phyloP scores from a whole-genome alignment of 2,888 invertebrate species.

The Mechanitis messenoides region DNA sequence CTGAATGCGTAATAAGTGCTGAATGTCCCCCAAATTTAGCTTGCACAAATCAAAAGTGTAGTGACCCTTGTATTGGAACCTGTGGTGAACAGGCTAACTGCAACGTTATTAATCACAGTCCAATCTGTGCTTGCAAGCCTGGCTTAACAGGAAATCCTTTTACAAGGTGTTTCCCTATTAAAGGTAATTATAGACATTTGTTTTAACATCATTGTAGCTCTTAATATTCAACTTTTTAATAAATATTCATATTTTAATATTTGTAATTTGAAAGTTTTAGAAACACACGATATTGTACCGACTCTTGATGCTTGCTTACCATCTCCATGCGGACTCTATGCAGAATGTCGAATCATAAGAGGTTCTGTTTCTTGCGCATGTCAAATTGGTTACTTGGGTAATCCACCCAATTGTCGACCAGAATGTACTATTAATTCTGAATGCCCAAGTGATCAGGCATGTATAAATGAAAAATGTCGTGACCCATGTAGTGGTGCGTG shows the following conservation, averaged over 20 bases:
- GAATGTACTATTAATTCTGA: slow-evolving; percentile 83
- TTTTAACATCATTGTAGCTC: slow-evolving; percentile 3
- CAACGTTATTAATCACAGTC: slow-evolving; percentile 81
- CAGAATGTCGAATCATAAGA: slow-evolving; percentile 76
- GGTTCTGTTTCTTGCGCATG: slow-evolving; percentile 79
- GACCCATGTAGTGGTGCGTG: slow-evolving; percentile 83
- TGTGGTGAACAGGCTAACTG: slow-evolving; percentile 80
- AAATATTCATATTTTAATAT: slow-evolving; percentile 4
- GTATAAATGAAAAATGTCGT: slow-evolving; percentile 79
- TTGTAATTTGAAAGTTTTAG: slow-evolving; percentile 48
- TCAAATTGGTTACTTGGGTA: slow-evolving; percentile 76
- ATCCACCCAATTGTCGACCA: slow-evolving; percentile 81
- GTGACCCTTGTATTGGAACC: slow-evolving; percentile 79
- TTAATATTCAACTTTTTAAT: slow-evolving; percentile 6
- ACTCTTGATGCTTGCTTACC: slow-evolving; percentile 78
- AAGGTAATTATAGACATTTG: slow-evolving; percentile 43
- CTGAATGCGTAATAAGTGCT: slow-evolving; percentile 82
- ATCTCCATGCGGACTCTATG: slow-evolving; percentile 81
- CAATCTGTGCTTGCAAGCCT: slow-evolving; percentile 84
- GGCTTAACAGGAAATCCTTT: slow-evolving; percentile 86
- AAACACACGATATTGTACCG: slow-evolving; percentile 43
- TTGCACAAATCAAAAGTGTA: slow-evolving; percentile 82
- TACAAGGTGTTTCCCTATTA: slow-evolving; percentile 80
- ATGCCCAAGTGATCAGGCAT: slow-evolving; percentile 80
- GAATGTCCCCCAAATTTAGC: slow-evolving; percentile 81